phyloP scores from a whole-genome alignment of 2,888 invertebrate species.

The Dasysyrphus tricinctus region DNA sequence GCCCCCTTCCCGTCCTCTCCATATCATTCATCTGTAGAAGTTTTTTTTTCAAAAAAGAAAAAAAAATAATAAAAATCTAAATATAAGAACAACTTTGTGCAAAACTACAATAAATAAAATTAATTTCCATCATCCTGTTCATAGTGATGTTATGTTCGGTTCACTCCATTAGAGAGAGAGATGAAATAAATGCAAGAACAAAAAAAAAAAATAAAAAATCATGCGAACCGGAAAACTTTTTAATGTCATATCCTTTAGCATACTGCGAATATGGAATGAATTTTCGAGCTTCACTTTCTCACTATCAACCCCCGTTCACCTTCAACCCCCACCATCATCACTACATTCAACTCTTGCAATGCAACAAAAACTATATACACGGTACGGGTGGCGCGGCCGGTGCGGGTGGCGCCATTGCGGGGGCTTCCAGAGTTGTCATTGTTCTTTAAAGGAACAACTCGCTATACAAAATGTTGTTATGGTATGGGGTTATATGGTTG shows the following conservation, averaged over 20 bases:
- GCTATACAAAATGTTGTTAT: constrained; percentile 20
- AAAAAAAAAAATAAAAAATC: constrained; percentile 40
- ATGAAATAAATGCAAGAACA: constrained; percentile 3
- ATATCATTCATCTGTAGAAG: neutral
- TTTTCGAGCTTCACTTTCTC: constrained; percentile 49
- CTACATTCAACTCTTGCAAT: constrained; percentile 15
- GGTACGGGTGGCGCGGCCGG: constrained; percentile 5
- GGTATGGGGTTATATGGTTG: neutral
- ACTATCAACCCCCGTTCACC: neutral
- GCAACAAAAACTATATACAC: constrained; percentile 25
- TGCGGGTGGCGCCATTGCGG: constrained; percentile 35
- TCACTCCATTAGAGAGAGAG: constrained; percentile 38
- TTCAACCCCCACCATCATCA: constrained; percentile 21
- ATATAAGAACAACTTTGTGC: constrained; percentile 48
- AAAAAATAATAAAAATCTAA: neutral
- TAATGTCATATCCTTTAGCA: constrained; percentile 74
- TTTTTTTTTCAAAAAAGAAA: neutral
- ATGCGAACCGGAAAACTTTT: constrained; percentile 74
- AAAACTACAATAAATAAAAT: constrained; percentile 72
- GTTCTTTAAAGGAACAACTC: constrained; percentile 42
- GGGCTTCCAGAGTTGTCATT: constrained; percentile 60
- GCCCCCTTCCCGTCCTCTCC: neutral
- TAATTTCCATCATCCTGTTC: constrained; percentile 67
- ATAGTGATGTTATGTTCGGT: constrained; percentile 62
- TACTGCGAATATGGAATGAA: constrained; percentile 46